Evolutionary conservation across 2,888 invertebrate genomes (phyloP).

Genomic region (Drosophila nr. perissopoda): DNA sequence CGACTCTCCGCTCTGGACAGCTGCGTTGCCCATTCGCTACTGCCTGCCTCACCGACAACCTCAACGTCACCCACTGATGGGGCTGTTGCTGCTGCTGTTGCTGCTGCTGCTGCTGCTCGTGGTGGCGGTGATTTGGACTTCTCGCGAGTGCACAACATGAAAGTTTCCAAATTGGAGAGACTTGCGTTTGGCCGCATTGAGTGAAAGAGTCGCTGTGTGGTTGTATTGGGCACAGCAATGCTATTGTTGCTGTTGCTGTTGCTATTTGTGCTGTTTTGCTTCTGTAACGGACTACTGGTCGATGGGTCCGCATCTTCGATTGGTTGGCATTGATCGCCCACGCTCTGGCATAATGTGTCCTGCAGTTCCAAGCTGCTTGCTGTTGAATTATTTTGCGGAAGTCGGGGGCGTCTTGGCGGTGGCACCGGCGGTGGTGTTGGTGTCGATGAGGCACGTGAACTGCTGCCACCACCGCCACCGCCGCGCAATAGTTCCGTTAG

Average conservation of each 20-base stretch:
- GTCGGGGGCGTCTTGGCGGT: constrained; percentile 86
- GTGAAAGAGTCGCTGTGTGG: constrained; percentile 60
- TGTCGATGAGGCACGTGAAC: constrained; percentile 85
- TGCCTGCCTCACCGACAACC: constrained; percentile 43
- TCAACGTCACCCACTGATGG: constrained; percentile 30
- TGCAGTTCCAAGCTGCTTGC: constrained; percentile 85
- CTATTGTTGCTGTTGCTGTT: constrained; percentile 45
- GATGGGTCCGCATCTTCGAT: constrained; percentile 43
- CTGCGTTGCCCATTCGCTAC: constrained; percentile 82
- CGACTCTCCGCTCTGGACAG: constrained; percentile 87
- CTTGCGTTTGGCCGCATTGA: constrained; percentile 82
- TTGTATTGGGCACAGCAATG: constrained; percentile 33
- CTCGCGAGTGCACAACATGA: constrained; percentile 76
- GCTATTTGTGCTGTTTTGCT: constrained; percentile 70
- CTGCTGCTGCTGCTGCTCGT: constrained; percentile 35
- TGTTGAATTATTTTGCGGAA: constrained; percentile 71
- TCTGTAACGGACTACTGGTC: constrained; percentile 70
- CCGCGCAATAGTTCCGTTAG: constrained; percentile 92
- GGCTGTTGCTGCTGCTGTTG: constrained; percentile 32
- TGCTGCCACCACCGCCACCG: constrained; percentile 68
- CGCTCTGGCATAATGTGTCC: constrained; percentile 46
- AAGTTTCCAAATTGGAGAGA: constrained; percentile 82
- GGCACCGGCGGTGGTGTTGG: constrained; percentile 87
- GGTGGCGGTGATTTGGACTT: constrained; percentile 78
- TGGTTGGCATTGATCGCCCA: constrained; percentile 8